Evolutionary conservation across 2,888 invertebrate species (phyloP).

Genomic region (Agonopterix subpropinquella): DNA sequence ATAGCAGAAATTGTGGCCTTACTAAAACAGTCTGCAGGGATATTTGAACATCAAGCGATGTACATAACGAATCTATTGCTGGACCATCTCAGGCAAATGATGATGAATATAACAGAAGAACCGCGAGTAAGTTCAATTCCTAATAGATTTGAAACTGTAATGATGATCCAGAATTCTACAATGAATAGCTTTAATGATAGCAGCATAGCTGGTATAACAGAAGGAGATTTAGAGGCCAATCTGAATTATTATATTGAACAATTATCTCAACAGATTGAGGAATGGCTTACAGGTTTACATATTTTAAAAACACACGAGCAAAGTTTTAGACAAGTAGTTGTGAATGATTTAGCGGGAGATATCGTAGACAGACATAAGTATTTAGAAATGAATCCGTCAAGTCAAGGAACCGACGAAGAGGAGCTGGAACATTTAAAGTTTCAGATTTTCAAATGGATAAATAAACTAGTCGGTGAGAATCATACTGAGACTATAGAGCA

Average conservation of each 20-base stretch:
- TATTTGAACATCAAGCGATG: constrained; percentile 26
- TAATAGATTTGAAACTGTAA: not conserved
- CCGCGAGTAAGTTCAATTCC: not conserved
- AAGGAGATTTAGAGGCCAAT: constrained; percentile 3
- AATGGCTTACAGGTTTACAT: constrained; percentile 38
- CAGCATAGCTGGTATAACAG: constrained; percentile 2
- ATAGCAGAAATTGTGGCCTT: constrained; percentile 26
- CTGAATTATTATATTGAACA: constrained; percentile 24
- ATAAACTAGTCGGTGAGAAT: constrained; percentile 38
- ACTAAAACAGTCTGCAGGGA: constrained; percentile 23
- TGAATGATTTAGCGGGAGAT: constrained; percentile 44
- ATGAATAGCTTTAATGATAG: not conserved
- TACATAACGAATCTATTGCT: constrained; percentile 25
- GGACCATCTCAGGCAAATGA: constrained; percentile 17
- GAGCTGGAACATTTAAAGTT: constrained; percentile 52
- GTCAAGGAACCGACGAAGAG: constrained; percentile 21
- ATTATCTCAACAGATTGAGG: constrained; percentile 35
- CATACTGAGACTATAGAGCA: constrained; percentile 29
- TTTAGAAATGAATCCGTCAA: constrained; percentile 32
- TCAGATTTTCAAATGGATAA: constrained; percentile 56
- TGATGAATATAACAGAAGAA: constrained; percentile 6
- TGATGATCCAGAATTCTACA: not conserved
- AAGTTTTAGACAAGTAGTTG: constrained; percentile 25
- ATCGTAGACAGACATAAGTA: constrained; percentile 51
- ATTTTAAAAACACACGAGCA: constrained; percentile 19